phyloP scores from a whole-genome alignment of 2,797 vertebrate genomes.

The Rhynchotus rufescens region DNA sequence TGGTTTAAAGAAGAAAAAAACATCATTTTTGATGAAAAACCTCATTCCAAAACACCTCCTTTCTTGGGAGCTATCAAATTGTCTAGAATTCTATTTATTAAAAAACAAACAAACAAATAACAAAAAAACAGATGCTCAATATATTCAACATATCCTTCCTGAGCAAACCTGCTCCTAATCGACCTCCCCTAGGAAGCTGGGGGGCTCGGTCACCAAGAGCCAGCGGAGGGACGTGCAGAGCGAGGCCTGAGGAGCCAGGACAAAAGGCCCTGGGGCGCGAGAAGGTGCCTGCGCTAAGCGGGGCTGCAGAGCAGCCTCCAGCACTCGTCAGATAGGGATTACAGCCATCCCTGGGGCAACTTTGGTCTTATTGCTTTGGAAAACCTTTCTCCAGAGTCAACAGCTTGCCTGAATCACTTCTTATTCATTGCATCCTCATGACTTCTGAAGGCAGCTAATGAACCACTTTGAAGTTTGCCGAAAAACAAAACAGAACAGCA shows the following conservation, averaged over 20 bases:
- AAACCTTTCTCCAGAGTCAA: slow-evolving; percentile 62
- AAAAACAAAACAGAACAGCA: slow-evolving; percentile 33
- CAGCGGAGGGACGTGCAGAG: not conserved
- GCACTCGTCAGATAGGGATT: slow-evolving; percentile 58
- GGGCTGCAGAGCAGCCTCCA: slow-evolving; percentile 23
- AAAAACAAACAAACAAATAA: not conserved
- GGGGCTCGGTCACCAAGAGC: slow-evolving; percentile 62
- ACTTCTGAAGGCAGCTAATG: slow-evolving; percentile 63
- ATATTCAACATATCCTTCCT: slow-evolving; percentile 58
- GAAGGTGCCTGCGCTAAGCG: slow-evolving; percentile 57
- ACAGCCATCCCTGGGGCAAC: slow-evolving; percentile 44
- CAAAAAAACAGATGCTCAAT: not conserved
- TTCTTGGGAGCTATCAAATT: slow-evolving; percentile 41
- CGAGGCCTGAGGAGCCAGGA: not conserved
- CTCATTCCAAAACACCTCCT: slow-evolving; percentile 32
- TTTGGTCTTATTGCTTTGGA: slow-evolving; percentile 48
- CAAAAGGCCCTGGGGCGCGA: not conserved
- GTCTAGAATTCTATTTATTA: slow-evolving; percentile 37
- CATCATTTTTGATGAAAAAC: not conserved
- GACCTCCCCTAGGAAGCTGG: slow-evolving; percentile 67
- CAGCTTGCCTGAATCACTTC: slow-evolving; percentile 58
- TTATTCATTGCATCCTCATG: slow-evolving; percentile 60
- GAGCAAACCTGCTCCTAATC: slow-evolving; percentile 40
- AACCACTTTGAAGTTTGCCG: slow-evolving; percentile 63
- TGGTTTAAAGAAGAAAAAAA: not conserved